Evolutionary conservation across 2,113 vertebrate genomes (phyloP).

Genomic region (Tympanuchus pallidicinctus): DNA sequence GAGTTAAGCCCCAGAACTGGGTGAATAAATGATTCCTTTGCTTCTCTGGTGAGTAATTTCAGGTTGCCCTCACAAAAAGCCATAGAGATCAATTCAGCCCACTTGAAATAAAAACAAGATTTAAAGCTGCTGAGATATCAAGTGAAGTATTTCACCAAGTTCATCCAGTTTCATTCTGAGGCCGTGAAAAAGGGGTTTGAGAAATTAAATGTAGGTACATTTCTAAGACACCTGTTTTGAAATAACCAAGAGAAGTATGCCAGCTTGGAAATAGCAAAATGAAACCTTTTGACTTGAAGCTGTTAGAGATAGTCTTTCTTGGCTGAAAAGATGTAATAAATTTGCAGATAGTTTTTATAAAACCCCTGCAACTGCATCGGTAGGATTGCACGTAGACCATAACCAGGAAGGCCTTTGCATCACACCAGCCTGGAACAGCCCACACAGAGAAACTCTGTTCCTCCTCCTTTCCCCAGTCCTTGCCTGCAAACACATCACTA

Average conservation of each 20-base stretch:
- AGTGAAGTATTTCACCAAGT: not conserved
- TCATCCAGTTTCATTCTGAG: not conserved
- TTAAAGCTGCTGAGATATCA: not conserved
- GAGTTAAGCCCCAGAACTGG: not conserved
- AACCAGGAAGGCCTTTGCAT: not conserved
- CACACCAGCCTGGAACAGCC: not conserved
- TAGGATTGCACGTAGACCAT: not conserved
- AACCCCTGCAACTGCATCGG: not conserved
- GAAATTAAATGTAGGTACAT: not conserved
- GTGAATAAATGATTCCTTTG: not conserved
- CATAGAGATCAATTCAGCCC: not conserved
- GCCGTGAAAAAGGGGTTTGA: not conserved
- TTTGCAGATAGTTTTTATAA: not conserved
- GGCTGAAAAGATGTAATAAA: constrained; percentile 2
- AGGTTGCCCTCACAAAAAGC: not conserved
- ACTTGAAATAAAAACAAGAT: not conserved
- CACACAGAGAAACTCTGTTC: constrained; percentile 38
- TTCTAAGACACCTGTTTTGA: constrained; percentile 9
- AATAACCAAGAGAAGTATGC: not conserved
- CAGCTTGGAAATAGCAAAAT: not conserved
- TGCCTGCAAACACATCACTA: constrained; percentile 7
- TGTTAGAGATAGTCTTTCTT: not conserved
- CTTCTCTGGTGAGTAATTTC: not conserved
- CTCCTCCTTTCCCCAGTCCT: not conserved
- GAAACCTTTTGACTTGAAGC: not conserved